A percentile compares a stretch with the other conserved stretches of the same genome.
phyloP scores from a whole-genome alignment of 2,888 invertebrate species.

The Agelastica alni region DNA sequence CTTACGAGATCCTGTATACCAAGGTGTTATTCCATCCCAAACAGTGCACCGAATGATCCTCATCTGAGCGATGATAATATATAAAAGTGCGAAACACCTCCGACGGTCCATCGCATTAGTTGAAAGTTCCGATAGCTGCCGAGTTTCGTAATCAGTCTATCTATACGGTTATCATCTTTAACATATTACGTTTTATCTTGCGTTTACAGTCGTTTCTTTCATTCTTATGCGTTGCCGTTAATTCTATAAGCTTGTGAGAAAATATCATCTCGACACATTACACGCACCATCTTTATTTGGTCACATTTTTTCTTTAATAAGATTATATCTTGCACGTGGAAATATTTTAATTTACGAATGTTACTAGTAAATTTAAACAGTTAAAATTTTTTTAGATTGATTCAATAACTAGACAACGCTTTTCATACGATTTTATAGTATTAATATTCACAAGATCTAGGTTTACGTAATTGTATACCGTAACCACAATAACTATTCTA shows the following conservation, averaged over 20 bases:
- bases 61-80: slow-evolving; percentile 27
- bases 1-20: slow-evolving; percentile 63
- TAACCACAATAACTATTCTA: too few species aligned
- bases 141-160: slow-evolving; percentile 8
- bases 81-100: slow-evolving; percentile 15
- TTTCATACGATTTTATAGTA: too few species aligned
- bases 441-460: too few species aligned
- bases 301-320: slow-evolving; percentile 4
- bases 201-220: slow-evolving; percentile 7
- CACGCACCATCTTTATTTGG: not conserved
- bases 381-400: too few species aligned
- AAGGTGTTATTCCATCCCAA: slow-evolving; percentile 61
- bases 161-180: slow-evolving; percentile 12
- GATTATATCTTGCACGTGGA: too few species aligned
- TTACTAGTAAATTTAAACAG: too few species aligned
- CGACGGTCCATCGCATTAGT: slow-evolving; percentile 11
- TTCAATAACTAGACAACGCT: too few species aligned
- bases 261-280: slow-evolving; percentile 1
- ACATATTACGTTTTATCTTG: slow-evolving; percentile 13
- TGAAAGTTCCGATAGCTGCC: slow-evolving; percentile 5
- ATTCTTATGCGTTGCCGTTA: not conserved
- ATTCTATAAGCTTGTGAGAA: not conserved
- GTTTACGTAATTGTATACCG: too few species aligned
- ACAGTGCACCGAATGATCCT: slow-evolving; percentile 29
- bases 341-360: too few species aligned